phyloP scores from a whole-genome alignment of 1,140 invertebrate species.

The Drosophila sp. region DNA sequence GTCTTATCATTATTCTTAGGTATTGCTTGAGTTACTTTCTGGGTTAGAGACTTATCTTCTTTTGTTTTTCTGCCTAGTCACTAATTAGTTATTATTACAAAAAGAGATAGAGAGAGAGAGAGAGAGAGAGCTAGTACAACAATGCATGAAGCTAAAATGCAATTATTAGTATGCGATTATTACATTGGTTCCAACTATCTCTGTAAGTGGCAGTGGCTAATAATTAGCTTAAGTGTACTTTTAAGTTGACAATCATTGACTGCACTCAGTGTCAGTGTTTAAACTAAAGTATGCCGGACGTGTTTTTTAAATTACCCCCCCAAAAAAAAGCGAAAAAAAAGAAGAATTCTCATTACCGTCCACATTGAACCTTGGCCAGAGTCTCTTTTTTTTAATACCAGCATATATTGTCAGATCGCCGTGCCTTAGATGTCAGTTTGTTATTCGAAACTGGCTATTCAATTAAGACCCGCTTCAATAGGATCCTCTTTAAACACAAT shows the following conservation, averaged over 20 bases:
- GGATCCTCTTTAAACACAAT: conserved; percentile 5
- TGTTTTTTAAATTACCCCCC: not conserved
- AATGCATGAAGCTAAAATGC: conserved; percentile 46
- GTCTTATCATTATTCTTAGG: conserved; percentile 31
- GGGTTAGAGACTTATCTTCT: conserved; percentile 26
- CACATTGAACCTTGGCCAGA: not conserved
- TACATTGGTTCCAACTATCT: conserved; percentile 40
- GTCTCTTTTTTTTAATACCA: not conserved
- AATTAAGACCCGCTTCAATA: conserved; percentile 1
- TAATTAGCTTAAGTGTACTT: conserved; percentile 6
- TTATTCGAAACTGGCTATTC: not conserved
- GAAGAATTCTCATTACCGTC: not conserved
- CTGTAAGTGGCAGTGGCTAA: conserved; percentile 4
- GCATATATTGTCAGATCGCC: not conserved
- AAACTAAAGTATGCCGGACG: conserved; percentile 9
- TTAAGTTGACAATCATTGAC: conserved; percentile 11
- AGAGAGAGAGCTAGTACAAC: conserved; percentile 48
- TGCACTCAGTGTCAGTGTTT: not conserved
- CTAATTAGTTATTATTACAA: conserved; percentile 67
- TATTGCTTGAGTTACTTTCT: conserved; percentile 45
- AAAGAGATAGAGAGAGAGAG: conserved; percentile 23
- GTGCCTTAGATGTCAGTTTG: not conserved
- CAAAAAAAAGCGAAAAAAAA: not conserved
- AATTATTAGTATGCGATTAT: conserved; percentile 53
- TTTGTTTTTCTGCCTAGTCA: conserved; percentile 52